These are phyloP conservation scores for Phenganax subtilis DNA, from an alignment of 92 coral and sea anemone species.

Conservation along the genomic window DNA sequence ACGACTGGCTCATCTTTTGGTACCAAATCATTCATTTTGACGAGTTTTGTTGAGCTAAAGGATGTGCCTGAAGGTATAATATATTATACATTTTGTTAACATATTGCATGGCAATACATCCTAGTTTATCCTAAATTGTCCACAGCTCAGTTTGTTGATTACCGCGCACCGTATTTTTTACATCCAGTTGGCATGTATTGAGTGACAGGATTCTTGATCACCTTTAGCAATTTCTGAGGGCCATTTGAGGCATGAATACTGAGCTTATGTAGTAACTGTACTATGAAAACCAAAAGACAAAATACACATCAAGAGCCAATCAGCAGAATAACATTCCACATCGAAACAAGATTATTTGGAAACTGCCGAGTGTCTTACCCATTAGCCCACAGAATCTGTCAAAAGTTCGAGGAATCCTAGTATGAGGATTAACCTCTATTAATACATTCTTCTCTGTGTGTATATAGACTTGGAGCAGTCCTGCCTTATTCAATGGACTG, in stretches of 20 bases:
- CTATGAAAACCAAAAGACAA: slow-evolving; percentile 29
- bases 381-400: slow-evolving; percentile 97
- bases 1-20: slow-evolving; percentile 90
- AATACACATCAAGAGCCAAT: neutral
- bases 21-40: slow-evolving; percentile 65
- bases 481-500: slow-evolving; percentile 97
- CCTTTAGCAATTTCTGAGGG: slow-evolving; percentile 89
- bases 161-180: slow-evolving; percentile 63
- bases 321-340: neutral
- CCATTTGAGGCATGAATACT: slow-evolving; percentile 97
- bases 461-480: slow-evolving; percentile 81
- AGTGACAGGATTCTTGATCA: slow-evolving; percentile 93
- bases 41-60: slow-evolving; percentile 74
- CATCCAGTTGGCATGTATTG: slow-evolving; percentile 95
- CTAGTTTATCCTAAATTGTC: neutral
- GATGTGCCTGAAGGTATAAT: slow-evolving; percentile 62
- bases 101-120: neutral
- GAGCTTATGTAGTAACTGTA: slow-evolving; percentile 86
- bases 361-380: slow-evolving; percentile 56
- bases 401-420: slow-evolving; percentile 97
- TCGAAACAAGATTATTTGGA: too few species aligned
- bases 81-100: neutral
- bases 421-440: slow-evolving; percentile 96
- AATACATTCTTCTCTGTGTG: slow-evolving; percentile 91
- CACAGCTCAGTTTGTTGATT: neutral